A percentile compares a stretch with the other conserved stretches of the same genome.
phyloP scores from a whole-genome alignment of 2,797 vertebrate genomes.

The Onychomys leucogaster region DNA sequence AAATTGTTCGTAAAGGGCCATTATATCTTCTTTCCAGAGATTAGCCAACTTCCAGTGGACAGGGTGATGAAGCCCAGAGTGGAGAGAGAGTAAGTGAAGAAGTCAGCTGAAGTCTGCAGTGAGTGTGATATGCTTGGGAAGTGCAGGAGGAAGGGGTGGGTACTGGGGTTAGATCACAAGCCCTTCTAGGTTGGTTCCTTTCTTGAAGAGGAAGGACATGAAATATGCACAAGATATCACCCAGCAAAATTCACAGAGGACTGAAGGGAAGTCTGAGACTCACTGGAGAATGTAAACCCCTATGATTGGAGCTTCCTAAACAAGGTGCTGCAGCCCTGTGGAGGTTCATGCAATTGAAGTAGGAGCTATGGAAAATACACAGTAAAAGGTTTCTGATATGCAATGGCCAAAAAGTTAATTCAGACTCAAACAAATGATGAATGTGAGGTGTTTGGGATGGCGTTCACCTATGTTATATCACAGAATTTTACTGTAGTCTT shows the following conservation, averaged over 20 bases:
- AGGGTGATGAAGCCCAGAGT: not conserved
- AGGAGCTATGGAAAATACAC: not conserved
- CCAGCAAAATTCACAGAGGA: not conserved
- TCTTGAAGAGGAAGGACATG: not conserved
- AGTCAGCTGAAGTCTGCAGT: not conserved
- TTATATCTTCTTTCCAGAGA: not conserved
- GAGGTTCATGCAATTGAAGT: not conserved
- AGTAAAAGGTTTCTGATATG: not conserved
- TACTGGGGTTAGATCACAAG: not conserved
- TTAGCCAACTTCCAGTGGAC: not conserved
- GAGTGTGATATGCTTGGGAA: not conserved
- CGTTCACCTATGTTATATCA: accelerated
- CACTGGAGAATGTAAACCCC: not conserved
- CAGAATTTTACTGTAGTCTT: not conserved
- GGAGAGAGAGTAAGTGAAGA: not conserved
- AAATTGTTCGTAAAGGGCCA: not conserved
- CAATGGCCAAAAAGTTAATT: not conserved
- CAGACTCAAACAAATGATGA: not conserved
- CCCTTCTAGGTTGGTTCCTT: not conserved
- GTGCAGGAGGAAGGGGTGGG: not conserved
- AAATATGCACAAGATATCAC: not conserved
- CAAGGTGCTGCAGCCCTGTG: not conserved
- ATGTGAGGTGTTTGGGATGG: no score
- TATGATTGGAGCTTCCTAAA: not conserved
- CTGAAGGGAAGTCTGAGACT: not conserved